Evolutionary conservation across 2,888 invertebrate species (phyloP), one percentile per base, ranked within the genome.

Genomic region (Andricus curvator): DNA sequence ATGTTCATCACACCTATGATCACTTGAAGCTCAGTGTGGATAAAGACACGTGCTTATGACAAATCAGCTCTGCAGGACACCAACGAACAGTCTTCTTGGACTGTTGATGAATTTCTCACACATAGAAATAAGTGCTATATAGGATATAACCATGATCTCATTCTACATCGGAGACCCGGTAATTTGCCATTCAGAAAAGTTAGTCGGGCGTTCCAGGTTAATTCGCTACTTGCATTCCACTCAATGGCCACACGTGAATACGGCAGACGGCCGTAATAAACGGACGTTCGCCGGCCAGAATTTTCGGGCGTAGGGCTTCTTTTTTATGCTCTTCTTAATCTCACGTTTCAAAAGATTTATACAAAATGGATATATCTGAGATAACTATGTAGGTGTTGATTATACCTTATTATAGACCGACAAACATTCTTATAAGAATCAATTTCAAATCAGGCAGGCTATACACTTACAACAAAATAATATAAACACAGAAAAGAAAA

Each of bases 111-210:
- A 48, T 48, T 48, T 74, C 33, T 74, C 74, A 25, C 29, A 74
- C 29, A 78, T 80, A 83, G 81, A 29, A 78, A 66, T 74, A 37
- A 37, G 37, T 37, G 9, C 37, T 37, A 8, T 37, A 37, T 82
- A 80, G 81, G 78, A 82, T 81, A 82, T 81, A 80, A 82, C 83
- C 67, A 78, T 78, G 80, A 37, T 77, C 85, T 70, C 83, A 83
- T 81, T 82, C 80, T 74, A 77, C 51, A 51, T 68, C 25, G 78
- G 76, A 66, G 82, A 78, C 79, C 74, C 77, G 70, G 81, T 87
- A 87, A 88, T 88, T 86, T 85, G 82, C 86, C 84, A 89, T 89
- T 90, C 87, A 90, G 86, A 85, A 85, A 86, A 88, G 83, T 85
- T 86, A 88, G 83, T 87, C 86, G 85, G 84, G 88, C 89, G 87